These are phyloP conservation scores for Melinaea marsaeus DNA, from an alignment of 2,888 invertebrate species.

Conservation along the genomic window DNA sequence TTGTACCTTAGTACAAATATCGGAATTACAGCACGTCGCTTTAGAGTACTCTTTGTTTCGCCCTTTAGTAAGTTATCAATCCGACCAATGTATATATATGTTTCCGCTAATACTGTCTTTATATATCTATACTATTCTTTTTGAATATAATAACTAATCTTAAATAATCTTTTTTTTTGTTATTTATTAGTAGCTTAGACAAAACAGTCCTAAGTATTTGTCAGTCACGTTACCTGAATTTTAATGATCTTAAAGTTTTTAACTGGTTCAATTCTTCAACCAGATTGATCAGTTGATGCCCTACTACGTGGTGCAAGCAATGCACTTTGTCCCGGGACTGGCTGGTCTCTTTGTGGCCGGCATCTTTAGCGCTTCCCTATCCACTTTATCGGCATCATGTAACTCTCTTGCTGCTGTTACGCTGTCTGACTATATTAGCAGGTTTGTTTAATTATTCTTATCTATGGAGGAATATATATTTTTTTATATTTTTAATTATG, in stretches of 20 bases:
- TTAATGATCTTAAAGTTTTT: neutral
- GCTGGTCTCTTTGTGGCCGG: slow-evolving; percentile 94
- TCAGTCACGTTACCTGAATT: no score
- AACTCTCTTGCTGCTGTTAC: slow-evolving; percentile 95
- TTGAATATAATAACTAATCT: no score
- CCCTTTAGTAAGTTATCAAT: no score
- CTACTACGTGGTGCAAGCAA: slow-evolving; percentile 85
- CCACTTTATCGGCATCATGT: slow-evolving; percentile 93
- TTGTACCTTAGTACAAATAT: no score
- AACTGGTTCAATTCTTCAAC: slow-evolving; percentile 9
- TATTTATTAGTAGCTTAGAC: no score
- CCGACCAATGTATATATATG: no score
- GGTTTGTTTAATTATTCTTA: slow-evolving; percentile 39
- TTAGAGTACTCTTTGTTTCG: no score
- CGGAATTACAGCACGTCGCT: no score
- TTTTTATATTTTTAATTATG: neutral
- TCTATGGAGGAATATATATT: neutral
- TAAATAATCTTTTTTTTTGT: no score
- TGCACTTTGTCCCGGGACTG: slow-evolving; percentile 83
- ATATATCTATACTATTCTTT: no score
- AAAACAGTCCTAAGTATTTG: no score
- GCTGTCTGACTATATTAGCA: slow-evolving; percentile 88
- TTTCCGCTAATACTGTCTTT: no score
- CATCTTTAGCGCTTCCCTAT: slow-evolving; percentile 93
- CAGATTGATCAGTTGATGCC: slow-evolving; percentile 88